Conservation (phyloP, 53 echinoderm and acorn worm genomes). For the Actinopyga echinites region DNA sequence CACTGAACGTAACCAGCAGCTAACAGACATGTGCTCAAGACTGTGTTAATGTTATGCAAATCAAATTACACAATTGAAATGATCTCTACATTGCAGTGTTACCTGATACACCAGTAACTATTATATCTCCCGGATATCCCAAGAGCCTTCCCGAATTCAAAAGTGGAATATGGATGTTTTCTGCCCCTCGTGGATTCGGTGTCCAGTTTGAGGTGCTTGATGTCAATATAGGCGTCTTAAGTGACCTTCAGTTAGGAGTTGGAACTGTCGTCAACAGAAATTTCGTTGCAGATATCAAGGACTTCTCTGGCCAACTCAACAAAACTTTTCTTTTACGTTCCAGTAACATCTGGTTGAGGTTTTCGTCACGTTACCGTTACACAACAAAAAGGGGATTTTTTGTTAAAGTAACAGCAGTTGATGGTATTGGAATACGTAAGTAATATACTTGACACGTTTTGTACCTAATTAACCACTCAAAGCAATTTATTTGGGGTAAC, state of each 20-base stretch:
- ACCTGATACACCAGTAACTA: neutral
- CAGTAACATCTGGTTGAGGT: neutral
- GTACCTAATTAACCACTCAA: neutral
- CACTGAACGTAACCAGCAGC: no score
- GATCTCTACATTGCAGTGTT: no score
- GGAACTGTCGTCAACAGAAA: neutral
- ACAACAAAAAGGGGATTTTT: neutral
- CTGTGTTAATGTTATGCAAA: no score
- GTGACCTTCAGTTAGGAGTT: neutral
- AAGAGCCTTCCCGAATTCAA: neutral
- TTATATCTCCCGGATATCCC: neutral
- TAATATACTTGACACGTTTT: neutral
- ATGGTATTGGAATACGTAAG: slow-evolving; percentile 12
- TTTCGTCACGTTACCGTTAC: neutral
- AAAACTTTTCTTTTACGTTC: neutral
- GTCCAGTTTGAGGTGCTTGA: neutral
- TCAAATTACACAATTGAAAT: no score
- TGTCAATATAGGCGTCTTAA: neutral
- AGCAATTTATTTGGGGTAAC: no score
- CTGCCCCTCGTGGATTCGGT: slow-evolving; percentile 1
- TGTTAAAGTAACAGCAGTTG: neutral
- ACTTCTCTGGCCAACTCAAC: neutral
- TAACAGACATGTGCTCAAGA: no score
- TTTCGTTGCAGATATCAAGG: neutral
- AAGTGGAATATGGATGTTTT: neutral